phyloP scores from a whole-genome alignment of 2,888 invertebrate species.

The Cataglyphis livida region DNA sequence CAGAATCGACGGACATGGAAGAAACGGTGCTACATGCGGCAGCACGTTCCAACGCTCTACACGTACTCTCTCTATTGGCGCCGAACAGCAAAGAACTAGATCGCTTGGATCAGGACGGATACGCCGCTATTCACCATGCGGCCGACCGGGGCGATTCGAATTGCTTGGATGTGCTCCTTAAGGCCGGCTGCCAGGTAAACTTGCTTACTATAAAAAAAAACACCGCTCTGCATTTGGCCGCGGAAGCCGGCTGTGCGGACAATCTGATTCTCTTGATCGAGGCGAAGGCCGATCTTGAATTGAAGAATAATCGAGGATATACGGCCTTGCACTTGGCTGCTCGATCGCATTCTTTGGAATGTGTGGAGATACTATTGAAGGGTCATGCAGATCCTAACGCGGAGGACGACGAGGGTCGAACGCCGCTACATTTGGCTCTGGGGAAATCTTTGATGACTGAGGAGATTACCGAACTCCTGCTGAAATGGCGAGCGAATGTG shows the following conservation, averaged over 20 bases:
- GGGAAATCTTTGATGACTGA: constrained; percentile 94
- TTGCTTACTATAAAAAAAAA: constrained; percentile 91
- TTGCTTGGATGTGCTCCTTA: constrained; percentile 91
- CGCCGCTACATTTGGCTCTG: constrained; percentile 93
- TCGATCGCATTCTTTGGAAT: constrained; percentile 92
- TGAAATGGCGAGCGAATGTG: constrained; percentile 93
- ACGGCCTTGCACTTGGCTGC: constrained; percentile 95
- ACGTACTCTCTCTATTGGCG: constrained; percentile 92
- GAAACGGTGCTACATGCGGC: constrained; percentile 94
- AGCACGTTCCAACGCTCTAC: constrained; percentile 93
- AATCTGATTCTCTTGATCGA: constrained; percentile 91
- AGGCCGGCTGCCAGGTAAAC: constrained; percentile 90
- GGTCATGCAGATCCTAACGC: constrained; percentile 93
- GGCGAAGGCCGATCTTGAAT: constrained; percentile 91
- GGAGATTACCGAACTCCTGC: constrained; percentile 92
- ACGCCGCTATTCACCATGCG: constrained; percentile 93
- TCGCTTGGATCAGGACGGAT: constrained; percentile 91
- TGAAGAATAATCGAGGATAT: constrained; percentile 92
- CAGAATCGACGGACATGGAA: constrained; percentile 89
- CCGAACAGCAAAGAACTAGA: constrained; percentile 92
- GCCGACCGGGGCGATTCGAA: constrained; percentile 93
- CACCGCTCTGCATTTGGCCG: constrained; percentile 94
- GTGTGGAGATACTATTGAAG: constrained; percentile 92
- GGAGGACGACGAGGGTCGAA: constrained; percentile 93
- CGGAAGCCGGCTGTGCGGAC: constrained; percentile 94